Base-by-base conservation (phyloP, 2,113 vertebrate species). In the Pterocles orientalis region DNA sequence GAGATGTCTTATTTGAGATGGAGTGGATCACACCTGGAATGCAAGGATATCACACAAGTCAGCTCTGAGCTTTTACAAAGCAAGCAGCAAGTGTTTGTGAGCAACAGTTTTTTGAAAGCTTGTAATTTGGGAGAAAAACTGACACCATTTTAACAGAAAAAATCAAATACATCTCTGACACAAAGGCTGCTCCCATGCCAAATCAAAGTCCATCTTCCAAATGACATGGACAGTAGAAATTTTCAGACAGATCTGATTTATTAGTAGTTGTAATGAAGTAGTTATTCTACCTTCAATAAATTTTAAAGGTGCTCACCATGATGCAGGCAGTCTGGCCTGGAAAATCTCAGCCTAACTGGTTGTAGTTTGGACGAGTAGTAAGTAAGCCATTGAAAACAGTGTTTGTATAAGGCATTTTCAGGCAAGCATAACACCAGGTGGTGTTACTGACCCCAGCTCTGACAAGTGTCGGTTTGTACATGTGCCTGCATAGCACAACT, bases 1-100 rank as follows among this genome's bases (percentile, higher is more conserved):
- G 18, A 78, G 70, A 17, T 3, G 1, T 58, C 24, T 50, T 61
- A 0, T 89, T 53, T 86, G 34, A 24, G 53, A 36, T 0, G 5
- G 26, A 82, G 9, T 29, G 43, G 20, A 41, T 77, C 5, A 3
- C 41, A 45, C 10, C 53, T 68, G 28, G 10, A 41, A 62, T 84
- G 28, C 48, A 64, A 39, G 47, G 61, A 6, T 58, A 23, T 45
- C 3, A 2, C 36, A 54, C 19, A 71, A 47, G 51, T 54, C 3
- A 3, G 36, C 34, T 81, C 69, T 75, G 43, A 81, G 45, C 31
- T 62, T 82, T 23, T n/a, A 77, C 50, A 41, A 83, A 80, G 41
- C 0, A 3, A 87, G 15, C n/a, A 84, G 33, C 10, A 64, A 9
- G 26, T 18, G 2, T 90, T 80, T 10, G 12, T 61, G 45, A 73